Evolutionary conservation across 2,888 invertebrate genomes (phyloP), one percentile per base, ranked within the genome.

Genomic region (Drosophila siamana): DNA sequence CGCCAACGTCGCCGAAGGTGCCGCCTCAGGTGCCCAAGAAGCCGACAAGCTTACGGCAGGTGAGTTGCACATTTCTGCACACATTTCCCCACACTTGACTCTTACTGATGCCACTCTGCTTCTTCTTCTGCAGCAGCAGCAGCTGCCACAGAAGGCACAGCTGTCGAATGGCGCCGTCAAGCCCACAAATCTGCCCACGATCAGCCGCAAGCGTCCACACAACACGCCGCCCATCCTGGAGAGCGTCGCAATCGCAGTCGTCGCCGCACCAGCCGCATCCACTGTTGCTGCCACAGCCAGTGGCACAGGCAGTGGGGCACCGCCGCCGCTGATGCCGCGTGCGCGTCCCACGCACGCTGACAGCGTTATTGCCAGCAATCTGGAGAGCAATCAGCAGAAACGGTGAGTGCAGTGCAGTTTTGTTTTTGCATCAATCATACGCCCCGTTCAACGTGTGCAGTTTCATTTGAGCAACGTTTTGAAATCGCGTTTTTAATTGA

Each of bases 11-110:
- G 43, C 92, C 92, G 1, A 83, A 91, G 47, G 86, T 91, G 61
- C 91, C 92, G 30, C 92, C 92, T 3, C 84, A 91, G 54, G 86
- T 91, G 66, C 90, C 92, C 57, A 91, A 91, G 60, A 92, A 92
- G 70, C 92, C 92, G 24, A 79, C 87, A 15, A 85, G 82, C 56
- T 66, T 91, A 70, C 74, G 91, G 56, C 92, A 91, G 74, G 85
- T 89, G 87, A 74, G 89, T 62, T 22, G 22, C 11, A 4, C 9
- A 11, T 7, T 13, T 7, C 11, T 41, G 9, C 11, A 51, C 15
- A n/a, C n/a, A n/a, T 55, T 5, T 8, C 4, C 13, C 8, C 13
- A 13, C 8, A 5, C 8, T 19, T n/a, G 2, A 19, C 19, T 15
- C 33, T 44, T 22, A 19, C 9, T 54, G n/a, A 41, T 30, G n/a